Percentiles rank a stretch among this genome's conserved stretches.
phyloP scores from a whole-genome alignment of 2,113 vertebrate species.

The Elanoides forficatus region DNA sequence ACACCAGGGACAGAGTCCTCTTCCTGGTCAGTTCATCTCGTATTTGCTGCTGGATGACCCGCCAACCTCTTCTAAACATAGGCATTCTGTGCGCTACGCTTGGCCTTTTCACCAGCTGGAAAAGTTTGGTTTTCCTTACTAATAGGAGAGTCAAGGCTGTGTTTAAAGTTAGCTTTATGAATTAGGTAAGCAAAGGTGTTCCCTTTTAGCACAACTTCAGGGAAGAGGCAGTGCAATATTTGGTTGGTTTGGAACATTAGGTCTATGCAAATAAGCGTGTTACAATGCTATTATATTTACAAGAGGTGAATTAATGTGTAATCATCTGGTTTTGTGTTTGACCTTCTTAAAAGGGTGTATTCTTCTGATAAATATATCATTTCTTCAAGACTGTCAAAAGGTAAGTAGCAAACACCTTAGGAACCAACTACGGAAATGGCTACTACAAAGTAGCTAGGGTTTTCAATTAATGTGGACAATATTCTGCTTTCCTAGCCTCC shows the following conservation, averaged over 20 bases:
- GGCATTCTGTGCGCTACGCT: background rate
- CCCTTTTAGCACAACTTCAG: background rate
- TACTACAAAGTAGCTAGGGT: background rate
- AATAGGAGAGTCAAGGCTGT: background rate
- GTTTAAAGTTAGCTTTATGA: background rate
- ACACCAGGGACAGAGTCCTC: background rate
- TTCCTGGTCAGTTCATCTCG: background rate
- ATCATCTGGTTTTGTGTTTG: background rate
- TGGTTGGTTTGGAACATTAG: background rate
- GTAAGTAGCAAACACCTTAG: background rate
- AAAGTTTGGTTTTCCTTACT: background rate
- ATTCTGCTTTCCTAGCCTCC: background rate
- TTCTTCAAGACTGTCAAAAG: background rate
- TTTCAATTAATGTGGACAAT: background rate
- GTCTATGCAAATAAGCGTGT: background rate
- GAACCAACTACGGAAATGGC: background rate
- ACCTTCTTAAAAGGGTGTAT: background rate
- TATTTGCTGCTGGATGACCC: background rate
- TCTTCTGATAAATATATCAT: background rate
- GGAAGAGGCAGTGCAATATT: background rate
- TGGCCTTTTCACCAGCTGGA: background rate
- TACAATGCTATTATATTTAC: background rate
- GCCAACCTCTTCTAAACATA: background rate
- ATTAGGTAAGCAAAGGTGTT: background rate
- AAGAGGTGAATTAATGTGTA: background rate